Percentiles rank a stretch among this genome's conserved stretches.
Conservation (phyloP, 2,888 invertebrate species). For the Tachina grossa region DNA sequence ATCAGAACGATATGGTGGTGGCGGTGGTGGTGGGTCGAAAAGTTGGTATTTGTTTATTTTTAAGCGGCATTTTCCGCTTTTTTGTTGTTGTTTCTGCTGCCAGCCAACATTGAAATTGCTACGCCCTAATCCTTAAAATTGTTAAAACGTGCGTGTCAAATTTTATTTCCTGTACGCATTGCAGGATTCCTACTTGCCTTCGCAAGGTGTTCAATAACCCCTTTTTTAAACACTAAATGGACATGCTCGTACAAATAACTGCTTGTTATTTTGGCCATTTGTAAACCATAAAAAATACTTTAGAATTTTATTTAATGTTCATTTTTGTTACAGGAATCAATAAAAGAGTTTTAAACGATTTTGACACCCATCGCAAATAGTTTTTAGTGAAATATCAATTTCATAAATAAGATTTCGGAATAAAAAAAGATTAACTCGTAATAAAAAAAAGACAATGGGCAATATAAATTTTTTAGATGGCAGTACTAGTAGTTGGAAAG, state of each 20-base stretch:
- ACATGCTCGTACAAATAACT: slow-evolving; percentile 31
- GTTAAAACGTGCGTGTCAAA: slow-evolving; percentile 68
- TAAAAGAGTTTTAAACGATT: slow-evolving; percentile 63
- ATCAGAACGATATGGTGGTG: neutral
- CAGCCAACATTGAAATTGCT: slow-evolving; percentile 52
- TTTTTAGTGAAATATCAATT: slow-evolving; percentile 68
- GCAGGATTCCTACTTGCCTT: slow-evolving; percentile 9
- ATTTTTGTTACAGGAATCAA: slow-evolving; percentile 41
- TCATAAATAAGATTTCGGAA: slow-evolving; percentile 58
- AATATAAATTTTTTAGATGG: slow-evolving; percentile 17
- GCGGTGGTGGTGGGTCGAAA: slow-evolving; percentile 6
- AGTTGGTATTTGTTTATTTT: slow-evolving; percentile 54
- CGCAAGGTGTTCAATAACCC: slow-evolving; percentile 62
- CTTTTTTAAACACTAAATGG: slow-evolving; percentile 43
- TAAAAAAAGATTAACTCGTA: slow-evolving; percentile 9
- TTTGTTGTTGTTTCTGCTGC: neutral
- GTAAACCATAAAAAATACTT: slow-evolving; percentile 63
- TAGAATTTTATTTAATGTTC: slow-evolving; percentile 53
- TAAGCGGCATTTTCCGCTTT: slow-evolving; percentile 37
- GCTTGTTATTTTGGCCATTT: slow-evolving; percentile 50
- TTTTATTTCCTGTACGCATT: slow-evolving; percentile 56
- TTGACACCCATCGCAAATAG: slow-evolving; percentile 63
- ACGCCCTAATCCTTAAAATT: slow-evolving; percentile 66
- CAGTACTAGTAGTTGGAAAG: slow-evolving; percentile 1
- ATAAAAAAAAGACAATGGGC: neutral